Evolutionary conservation across 2,888 invertebrate genomes (phyloP).

Genomic region (Drosophila kanekoi): DNA sequence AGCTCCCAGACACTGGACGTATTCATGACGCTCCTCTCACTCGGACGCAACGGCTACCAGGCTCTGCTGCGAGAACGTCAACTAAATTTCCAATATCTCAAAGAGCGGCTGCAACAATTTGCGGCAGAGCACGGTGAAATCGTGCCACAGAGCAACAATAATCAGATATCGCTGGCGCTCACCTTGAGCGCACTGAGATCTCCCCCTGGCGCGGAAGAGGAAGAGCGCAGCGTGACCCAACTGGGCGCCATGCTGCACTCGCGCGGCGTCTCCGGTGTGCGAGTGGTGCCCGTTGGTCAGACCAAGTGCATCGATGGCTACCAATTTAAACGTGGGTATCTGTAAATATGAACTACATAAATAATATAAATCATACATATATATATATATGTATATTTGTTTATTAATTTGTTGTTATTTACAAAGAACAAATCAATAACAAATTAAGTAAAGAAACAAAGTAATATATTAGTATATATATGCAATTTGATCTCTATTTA

Average conservation of each 20-base stretch:
- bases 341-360: no score
- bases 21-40: slow-evolving; percentile 90
- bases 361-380: no score
- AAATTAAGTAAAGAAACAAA: no score
- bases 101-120: slow-evolving; percentile 86
- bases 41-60: slow-evolving; percentile 89
- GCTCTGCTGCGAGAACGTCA: slow-evolving; percentile 87
- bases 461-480: no score
- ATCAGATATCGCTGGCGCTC: slow-evolving; percentile 89
- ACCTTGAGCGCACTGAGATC: slow-evolving; percentile 83
- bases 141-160: slow-evolving; percentile 87
- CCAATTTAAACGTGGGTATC: slow-evolving; percentile 86
- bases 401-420: no score
- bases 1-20: slow-evolving; percentile 90
- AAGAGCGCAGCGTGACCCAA: slow-evolving; percentile 85
- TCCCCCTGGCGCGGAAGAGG: neutral
- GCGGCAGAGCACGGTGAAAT: slow-evolving; percentile 87
- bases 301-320: slow-evolving; percentile 86
- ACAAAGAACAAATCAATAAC: no score
- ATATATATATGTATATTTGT: no score
- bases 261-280: slow-evolving; percentile 90
- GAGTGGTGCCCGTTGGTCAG: slow-evolving; percentile 87
- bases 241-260: slow-evolving; percentile 91
- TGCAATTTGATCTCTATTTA: no score
- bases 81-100: slow-evolving; percentile 88